phyloP scores from a whole-genome alignment of 1,140 invertebrate genomes.

The Polyergus mexicanus region DNA sequence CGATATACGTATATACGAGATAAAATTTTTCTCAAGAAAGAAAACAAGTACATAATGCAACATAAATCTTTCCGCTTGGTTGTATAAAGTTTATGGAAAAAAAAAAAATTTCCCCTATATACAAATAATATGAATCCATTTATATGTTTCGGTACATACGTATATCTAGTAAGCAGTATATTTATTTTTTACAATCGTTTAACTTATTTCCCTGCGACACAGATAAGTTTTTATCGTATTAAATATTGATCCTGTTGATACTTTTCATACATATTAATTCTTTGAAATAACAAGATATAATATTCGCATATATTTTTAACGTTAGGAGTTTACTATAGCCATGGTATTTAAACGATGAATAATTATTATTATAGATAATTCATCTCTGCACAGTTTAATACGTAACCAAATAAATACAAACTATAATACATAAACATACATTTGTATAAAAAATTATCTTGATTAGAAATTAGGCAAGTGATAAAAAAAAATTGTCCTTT shows the following conservation, averaged over 20 bases:
- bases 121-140: not conserved
- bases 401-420: no score
- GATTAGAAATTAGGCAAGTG: not conserved
- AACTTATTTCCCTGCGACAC: not conserved
- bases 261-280: no score
- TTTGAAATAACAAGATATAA: not conserved
- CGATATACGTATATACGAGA: no score
- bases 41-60: no score
- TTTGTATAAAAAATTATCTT: not conserved
- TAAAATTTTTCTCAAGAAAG: no score
- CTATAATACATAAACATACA: not conserved
- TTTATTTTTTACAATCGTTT: not conserved
- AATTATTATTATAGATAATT: not conserved
- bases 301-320: not conserved
- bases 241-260: not conserved
- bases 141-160: no score
- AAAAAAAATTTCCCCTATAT: not conserved
- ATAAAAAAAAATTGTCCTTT: not conserved
- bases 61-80: not conserved
- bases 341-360: not conserved
- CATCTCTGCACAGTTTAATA: not conserved
- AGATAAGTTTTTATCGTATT: not conserved
- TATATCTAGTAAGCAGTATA: not conserved
- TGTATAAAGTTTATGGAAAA: not conserved
- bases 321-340: not conserved